Conservation (phyloP, 2,888 invertebrate species). For the Idaea straminata region DNA sequence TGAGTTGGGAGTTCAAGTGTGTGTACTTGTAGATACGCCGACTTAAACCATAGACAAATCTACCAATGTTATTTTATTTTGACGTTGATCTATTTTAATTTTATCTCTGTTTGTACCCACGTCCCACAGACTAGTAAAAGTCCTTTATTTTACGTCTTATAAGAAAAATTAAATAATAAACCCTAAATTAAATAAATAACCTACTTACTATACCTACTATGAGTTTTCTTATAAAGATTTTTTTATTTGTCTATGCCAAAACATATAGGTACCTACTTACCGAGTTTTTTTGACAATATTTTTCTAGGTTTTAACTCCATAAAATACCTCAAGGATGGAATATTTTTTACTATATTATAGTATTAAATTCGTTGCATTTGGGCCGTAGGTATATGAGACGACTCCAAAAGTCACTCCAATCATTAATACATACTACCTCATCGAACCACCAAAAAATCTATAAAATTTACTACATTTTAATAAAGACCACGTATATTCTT, state of each 20-base stretch:
- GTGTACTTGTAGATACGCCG: background rate
- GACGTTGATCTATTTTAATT: no score
- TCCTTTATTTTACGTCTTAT: no score
- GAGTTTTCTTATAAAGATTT: no score
- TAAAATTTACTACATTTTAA: background rate
- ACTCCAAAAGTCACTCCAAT: background rate
- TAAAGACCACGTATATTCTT: background rate
- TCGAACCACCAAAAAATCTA: background rate
- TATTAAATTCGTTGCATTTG: background rate
- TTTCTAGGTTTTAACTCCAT: no score
- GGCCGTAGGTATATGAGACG: background rate
- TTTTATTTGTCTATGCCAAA: no score
- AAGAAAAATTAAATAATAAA: no score
- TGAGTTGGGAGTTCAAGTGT: slow-evolving; percentile 6
- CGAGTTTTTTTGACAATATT: no score
- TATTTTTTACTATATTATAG: background rate
- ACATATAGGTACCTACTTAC: no score
- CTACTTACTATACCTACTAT: no score
- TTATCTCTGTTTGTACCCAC: no score
- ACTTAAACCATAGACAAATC: background rate
- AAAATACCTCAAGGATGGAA: background rate
- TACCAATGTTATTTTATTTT: background rate
- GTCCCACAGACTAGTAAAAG: no score
- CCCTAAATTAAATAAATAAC: no score
- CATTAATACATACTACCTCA: background rate